A percentile compares a stretch with the other conserved stretches of the same genome.
Evolutionary conservation across 1,140 invertebrate genomes (phyloP).

Genomic region (Diorhabda elongata): DNA sequence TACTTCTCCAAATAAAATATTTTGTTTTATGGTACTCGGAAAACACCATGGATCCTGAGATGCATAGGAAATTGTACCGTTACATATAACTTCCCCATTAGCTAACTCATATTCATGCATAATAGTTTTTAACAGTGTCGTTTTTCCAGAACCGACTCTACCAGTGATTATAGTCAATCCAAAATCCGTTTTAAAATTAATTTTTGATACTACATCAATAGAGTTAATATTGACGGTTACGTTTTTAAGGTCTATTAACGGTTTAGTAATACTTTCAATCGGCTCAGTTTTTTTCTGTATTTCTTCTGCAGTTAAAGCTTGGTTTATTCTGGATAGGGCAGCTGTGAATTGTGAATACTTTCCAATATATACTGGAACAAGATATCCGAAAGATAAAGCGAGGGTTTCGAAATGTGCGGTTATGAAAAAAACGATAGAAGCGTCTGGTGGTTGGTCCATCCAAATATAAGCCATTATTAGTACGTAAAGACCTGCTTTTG

Average conservation of each 20-base stretch:
- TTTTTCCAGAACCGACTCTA: constrained; percentile 79
- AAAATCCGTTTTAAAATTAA: constrained; percentile 54
- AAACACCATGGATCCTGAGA: constrained; percentile 70
- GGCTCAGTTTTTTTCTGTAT: constrained; percentile 18
- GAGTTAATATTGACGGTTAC: constrained; percentile 10
- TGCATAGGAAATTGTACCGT: constrained; percentile 63
- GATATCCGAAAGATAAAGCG: constrained; percentile 67
- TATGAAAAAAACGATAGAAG: constrained; percentile 72
- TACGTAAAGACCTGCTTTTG: constrained; percentile 53
- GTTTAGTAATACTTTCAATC: constrained; percentile 10
- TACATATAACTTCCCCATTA: constrained; percentile 54
- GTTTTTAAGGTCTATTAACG: constrained; percentile 20
- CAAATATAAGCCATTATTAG: constrained; percentile 70
- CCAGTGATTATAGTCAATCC: constrained; percentile 71
- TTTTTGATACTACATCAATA: constrained; percentile 55
- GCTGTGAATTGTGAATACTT: constrained; percentile 51
- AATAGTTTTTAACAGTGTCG: constrained; percentile 65
- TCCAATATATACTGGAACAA: constrained; percentile 66
- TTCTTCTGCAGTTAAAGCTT: constrained; percentile 31
- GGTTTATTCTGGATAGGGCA: constrained; percentile 29
- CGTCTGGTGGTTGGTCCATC: constrained; percentile 61
- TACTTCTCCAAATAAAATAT: constrained; percentile 60
- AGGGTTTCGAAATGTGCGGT: constrained; percentile 71
- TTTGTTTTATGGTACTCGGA: constrained; percentile 53
- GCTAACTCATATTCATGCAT: constrained; percentile 65